Percentiles rank a stretch among this genome's conserved stretches.
phyloP scores from a whole-genome alignment of 2,797 vertebrate genomes.

The Dallia pectoralis region DNA sequence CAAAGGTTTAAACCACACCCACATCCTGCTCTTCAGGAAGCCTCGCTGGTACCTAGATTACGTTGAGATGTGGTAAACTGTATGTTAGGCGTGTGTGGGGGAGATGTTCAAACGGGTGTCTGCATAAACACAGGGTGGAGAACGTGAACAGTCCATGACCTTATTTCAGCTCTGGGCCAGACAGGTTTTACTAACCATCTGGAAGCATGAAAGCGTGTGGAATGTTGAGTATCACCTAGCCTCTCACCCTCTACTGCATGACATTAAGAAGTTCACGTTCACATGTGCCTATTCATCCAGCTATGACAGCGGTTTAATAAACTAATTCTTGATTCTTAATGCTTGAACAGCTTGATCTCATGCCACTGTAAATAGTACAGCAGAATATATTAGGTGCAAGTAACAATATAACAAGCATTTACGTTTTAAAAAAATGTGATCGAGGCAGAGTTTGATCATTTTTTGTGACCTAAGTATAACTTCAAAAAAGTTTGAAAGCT shows the following conservation, averaged over 20 bases:
- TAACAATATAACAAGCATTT: too few relatives aligned
- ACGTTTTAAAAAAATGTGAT: too few relatives aligned
- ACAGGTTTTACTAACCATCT: neutral
- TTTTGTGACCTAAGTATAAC: too few relatives aligned
- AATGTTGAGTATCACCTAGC: neutral
- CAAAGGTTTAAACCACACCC: neutral
- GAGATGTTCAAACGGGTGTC: constrained; percentile 14
- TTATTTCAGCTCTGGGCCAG: constrained; percentile 3
- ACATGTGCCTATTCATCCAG: too few relatives aligned
- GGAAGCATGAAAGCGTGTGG: neutral
- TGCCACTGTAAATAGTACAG: too few relatives aligned
- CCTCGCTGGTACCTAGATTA: neutral
- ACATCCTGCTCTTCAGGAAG: neutral
- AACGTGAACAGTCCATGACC: neutral
- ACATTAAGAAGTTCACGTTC: neutral
- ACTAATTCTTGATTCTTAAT: too few relatives aligned
- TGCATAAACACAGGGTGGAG: constrained; percentile 25
- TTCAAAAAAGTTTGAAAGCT: neutral
- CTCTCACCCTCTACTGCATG: neutral
- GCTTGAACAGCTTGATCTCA: too few relatives aligned
- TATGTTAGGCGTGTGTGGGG: neutral
- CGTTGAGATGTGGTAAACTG: neutral
- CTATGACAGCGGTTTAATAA: too few relatives aligned
- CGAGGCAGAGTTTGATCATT: too few relatives aligned
- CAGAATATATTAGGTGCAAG: too few relatives aligned